Percentiles rank a stretch among this genome's conserved stretches.
These are phyloP conservation scores for Dryomyza anilis DNA, from an alignment of 2,888 invertebrate species.

Conservation along the genomic window DNA sequence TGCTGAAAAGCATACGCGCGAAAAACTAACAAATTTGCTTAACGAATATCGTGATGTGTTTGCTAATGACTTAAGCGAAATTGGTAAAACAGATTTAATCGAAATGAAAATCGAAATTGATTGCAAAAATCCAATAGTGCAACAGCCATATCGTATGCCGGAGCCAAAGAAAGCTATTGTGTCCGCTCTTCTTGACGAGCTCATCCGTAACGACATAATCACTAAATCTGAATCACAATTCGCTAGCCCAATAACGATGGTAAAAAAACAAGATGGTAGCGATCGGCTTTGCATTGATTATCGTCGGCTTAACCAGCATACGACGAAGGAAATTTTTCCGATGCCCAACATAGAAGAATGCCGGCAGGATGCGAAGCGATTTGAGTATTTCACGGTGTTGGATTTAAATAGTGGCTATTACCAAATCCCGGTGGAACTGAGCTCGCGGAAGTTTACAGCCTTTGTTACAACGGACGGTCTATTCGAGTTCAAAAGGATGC, in stretches of 20 bases:
- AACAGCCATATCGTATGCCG: background rate
- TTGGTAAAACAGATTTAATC: slow-evolving; percentile 20
- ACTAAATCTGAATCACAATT: slow-evolving; percentile 28
- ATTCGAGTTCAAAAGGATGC: background rate
- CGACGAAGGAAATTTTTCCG: slow-evolving; percentile 29
- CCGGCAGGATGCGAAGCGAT: slow-evolving; percentile 24
- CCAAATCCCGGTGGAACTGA: background rate
- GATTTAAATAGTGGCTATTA: background rate
- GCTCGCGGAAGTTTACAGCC: background rate
- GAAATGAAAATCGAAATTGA: slow-evolving; percentile 18
- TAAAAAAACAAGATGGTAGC: slow-evolving; percentile 32
- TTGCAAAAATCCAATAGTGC: slow-evolving; percentile 6
- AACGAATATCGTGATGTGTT: slow-evolving; percentile 8
- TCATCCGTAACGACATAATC: slow-evolving; percentile 31
- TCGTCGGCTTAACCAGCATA: slow-evolving; percentile 28
- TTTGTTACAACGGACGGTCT: background rate
- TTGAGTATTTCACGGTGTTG: background rate
- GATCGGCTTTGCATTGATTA: slow-evolving; percentile 30
- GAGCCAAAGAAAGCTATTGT: slow-evolving; percentile 21
- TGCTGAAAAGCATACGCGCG: background rate
- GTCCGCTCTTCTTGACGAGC: slow-evolving; percentile 26
- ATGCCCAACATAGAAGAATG: slow-evolving; percentile 33
- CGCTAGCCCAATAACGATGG: slow-evolving; percentile 33
- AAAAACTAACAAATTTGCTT: background rate
- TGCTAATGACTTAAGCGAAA: slow-evolving; percentile 15